phyloP scores from a whole-genome alignment of 2,797 vertebrate genomes.

The Scyliorhinus canicula region DNA sequence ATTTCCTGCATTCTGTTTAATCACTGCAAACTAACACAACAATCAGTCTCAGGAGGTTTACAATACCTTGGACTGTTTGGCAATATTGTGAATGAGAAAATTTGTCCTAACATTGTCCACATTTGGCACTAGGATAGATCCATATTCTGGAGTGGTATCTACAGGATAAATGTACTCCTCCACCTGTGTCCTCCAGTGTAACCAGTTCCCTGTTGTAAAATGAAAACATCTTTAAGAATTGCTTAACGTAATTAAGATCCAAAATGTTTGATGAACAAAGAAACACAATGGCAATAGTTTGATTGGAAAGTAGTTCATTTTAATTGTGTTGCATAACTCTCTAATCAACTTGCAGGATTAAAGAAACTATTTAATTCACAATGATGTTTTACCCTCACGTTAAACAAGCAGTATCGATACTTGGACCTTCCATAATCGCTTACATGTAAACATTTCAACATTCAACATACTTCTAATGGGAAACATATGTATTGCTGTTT shows the following conservation, averaged over 20 bases:
- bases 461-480: not conserved
- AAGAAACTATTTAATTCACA: not conserved
- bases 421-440: not conserved
- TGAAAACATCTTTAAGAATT: not conserved
- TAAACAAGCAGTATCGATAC: not conserved
- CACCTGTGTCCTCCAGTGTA: conserved; percentile 74
- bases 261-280: not conserved
- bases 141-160: conserved; percentile 68
- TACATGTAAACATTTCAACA: not conserved
- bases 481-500: not conserved
- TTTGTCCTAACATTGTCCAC: conserved; percentile 88
- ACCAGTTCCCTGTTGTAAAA: conserved; percentile 71
- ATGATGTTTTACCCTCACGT: not conserved
- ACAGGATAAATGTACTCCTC: conserved; percentile 78
- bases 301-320: not conserved
- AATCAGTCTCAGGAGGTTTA: not conserved
- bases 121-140: conserved; percentile 88
- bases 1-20: not conserved
- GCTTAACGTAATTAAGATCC: not conserved
- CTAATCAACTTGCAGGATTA: not conserved
- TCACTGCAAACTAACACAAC: not conserved
- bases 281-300: not conserved
- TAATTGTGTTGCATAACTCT: not conserved
- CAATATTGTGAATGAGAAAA: conserved; percentile 84
- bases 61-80: conserved; percentile 86